Percentiles rank a stretch among this genome's conserved stretches.
phyloP scores from a whole-genome alignment of 1,140 invertebrate genomes.

The Macrocentrus cingulum region DNA sequence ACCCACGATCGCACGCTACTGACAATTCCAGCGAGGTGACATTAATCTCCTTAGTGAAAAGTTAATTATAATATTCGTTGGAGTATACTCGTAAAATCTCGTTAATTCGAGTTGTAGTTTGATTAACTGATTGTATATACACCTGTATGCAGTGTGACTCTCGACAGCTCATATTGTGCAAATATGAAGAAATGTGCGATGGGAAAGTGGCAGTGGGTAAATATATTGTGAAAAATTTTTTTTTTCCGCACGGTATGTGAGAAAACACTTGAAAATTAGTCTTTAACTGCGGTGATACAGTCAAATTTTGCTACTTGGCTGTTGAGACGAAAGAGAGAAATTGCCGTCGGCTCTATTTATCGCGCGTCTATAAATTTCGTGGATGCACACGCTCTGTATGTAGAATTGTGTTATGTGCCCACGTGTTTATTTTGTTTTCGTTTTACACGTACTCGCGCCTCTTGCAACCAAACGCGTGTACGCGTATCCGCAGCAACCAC shows the following conservation, averaged over 20 bases:
- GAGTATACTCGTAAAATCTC: no score
- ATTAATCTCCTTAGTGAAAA: slow-evolving; percentile 8
- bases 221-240: no score
- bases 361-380: slow-evolving; percentile 23
- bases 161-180: no score
- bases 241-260: neutral
- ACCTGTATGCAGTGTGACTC: no score
- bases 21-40: neutral
- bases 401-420: slow-evolving; percentile 6
- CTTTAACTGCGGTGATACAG: neutral
- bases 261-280: no score
- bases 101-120: no score
- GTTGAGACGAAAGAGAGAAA: slow-evolving; percentile 10
- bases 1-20: slow-evolving; percentile 13
- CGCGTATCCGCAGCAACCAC: no score
- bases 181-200: no score
- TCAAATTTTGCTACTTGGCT: slow-evolving; percentile 2
- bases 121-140: no score
- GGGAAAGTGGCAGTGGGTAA: no score
- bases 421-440: slow-evolving; percentile 20
- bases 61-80: slow-evolving; percentile 1
- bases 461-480: no score
- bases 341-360: slow-evolving; percentile 22
- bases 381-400: slow-evolving; percentile 14
- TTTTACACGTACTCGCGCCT: slow-evolving; percentile 1